Evolutionary conservation across 2,113 vertebrate genomes (phyloP).

Genomic region (Albula goreensis): DNA sequence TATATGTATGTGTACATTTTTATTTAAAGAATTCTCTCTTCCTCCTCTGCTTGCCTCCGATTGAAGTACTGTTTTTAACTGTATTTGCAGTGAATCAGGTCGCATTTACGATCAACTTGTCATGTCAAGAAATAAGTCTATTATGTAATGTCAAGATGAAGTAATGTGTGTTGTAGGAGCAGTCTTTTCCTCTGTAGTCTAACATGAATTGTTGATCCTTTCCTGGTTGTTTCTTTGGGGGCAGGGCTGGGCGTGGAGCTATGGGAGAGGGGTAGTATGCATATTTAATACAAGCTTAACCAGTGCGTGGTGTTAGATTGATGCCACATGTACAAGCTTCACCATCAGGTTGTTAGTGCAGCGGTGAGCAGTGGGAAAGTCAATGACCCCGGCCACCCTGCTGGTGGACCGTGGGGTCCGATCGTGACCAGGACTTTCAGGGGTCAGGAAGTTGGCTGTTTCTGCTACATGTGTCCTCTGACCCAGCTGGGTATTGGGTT

Average conservation of each 20-base stretch:
- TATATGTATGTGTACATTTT: too few species aligned
- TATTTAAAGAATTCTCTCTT: too few species aligned
- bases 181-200: neutral
- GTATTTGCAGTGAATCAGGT: too few species aligned
- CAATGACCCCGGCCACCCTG: constrained; percentile 16
- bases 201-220: neutral
- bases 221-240: neutral
- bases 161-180: neutral
- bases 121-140: too few species aligned
- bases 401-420: constrained; percentile 2
- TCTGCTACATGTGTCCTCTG: neutral
- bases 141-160: neutral
- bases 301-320: neutral
- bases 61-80: too few species aligned
- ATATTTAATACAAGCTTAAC: constrained; percentile 1
- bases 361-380: constrained; percentile 25
- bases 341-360: constrained; percentile 9
- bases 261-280: neutral
- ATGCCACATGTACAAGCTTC: constrained; percentile 12
- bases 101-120: too few species aligned
- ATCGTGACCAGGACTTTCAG: constrained; percentile 4
- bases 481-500: constrained; percentile 4
- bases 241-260: neutral
- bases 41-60: too few species aligned
- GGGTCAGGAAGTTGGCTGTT: neutral